Base-by-base conservation (phyloP, 2,888 invertebrate genomes). In the Torymus aiolomorphi region DNA sequence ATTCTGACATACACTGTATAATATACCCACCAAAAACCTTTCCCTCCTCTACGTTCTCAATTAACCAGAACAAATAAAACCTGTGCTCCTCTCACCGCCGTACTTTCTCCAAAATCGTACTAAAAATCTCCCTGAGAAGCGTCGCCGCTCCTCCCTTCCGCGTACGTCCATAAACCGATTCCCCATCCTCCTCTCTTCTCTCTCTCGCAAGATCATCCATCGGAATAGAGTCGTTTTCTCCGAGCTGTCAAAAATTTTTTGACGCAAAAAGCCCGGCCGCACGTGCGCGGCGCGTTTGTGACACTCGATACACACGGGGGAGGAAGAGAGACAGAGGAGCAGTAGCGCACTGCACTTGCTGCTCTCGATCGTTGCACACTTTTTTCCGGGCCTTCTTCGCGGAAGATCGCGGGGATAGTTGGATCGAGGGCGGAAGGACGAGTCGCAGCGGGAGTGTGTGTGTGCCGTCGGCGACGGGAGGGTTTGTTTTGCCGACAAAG, bases 271-370 rank as follows among this genome's bases (percentile, higher is more conserved):
- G 24, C 24, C 3, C 18, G 61, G 66, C 75, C 70, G 75, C 70
- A 82, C 76, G 78, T 76, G 81, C 54, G 73, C 78, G 78, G 78
- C 61, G n/a, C 69, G 18, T 78, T 74, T 78, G 73, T 63, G 78
- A 78, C 62, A 78, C 73, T 69, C 62, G 78, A 78, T 71, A 71
- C 3, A 24, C 24, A 24, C 24, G 24, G 3, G 24, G 3, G 24
- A 24, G 24, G 3, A 3, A 24, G 24, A 24, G 24, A 24, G 24
- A 24, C 2, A 24, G 24, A 24, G 24, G 24, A 24, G 24, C 24
- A n/a, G n/a, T n/a, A n/a, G 24, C 3, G 3, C 12, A 12, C 24
- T 3, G 31, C 62, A 62, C 24, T 24, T 31, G 24, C 13, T 14
- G 62, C n/a, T n/a, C 14, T 31, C 62, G 62, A 62, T 31, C 31